phyloP scores from a whole-genome alignment of 2,797 vertebrate species.

The Scomberomorus guttatus region DNA sequence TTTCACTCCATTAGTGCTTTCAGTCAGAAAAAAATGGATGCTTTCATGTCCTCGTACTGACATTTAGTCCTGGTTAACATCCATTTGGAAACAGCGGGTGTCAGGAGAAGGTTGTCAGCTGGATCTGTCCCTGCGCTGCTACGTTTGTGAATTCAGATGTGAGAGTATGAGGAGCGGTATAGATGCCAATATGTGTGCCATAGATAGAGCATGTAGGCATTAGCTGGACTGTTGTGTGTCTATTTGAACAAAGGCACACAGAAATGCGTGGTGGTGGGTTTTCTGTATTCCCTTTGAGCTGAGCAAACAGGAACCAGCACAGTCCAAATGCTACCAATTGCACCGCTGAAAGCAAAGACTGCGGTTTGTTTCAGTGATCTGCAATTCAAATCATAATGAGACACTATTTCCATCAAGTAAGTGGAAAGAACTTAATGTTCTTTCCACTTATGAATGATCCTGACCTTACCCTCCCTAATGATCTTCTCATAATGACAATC shows the following conservation, averaged over 20 bases:
- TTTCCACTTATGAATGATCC: conserved; percentile 34
- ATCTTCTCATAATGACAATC: conserved; percentile 22
- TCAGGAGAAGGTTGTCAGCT: conserved; percentile 18
- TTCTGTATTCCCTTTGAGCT: conserved; percentile 20
- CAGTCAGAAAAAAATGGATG: conserved; percentile 39
- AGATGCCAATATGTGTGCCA: conserved; percentile 10
- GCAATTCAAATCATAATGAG: conserved; percentile 44
- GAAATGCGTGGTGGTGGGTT: conserved; percentile 4
- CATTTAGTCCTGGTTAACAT: conserved; percentile 23
- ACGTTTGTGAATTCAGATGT: background rate
- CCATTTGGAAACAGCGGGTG: conserved; percentile 39
- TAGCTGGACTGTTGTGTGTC: background rate
- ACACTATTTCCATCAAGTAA: conserved; percentile 35
- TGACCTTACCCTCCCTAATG: conserved; percentile 37
- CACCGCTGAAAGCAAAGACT: conserved; percentile 21
- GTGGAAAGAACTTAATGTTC: conserved; percentile 29
- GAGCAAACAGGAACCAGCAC: conserved; percentile 32
- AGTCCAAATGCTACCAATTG: conserved; percentile 29
- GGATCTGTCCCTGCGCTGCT: background rate
- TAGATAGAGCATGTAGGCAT: background rate
- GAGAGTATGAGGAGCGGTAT: background rate
- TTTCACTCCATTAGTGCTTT: conserved; percentile 47
- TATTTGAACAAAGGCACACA: conserved; percentile 25
- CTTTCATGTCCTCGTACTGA: conserved; percentile 37
- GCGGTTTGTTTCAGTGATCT: conserved; percentile 41